These are phyloP conservation scores for Leptinotarsa defecta DNA, from an alignment of 1,140 invertebrate species.

Conservation along the genomic window DNA sequence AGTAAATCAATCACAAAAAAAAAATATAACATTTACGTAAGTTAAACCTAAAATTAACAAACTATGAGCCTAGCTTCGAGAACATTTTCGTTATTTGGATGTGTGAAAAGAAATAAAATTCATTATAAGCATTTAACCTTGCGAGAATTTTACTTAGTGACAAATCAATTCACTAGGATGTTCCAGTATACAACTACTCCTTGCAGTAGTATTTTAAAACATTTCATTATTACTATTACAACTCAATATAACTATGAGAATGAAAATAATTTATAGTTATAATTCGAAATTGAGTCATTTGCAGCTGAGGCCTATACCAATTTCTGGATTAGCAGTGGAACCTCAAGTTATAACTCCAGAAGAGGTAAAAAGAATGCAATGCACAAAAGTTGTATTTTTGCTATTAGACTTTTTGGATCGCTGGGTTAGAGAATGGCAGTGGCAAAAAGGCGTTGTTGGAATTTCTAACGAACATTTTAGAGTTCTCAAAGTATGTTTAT, in stretches of 20 bases:
- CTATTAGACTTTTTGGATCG: constrained; percentile 74
- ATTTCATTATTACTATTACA: too few relatives aligned
- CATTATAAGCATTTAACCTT: too few relatives aligned
- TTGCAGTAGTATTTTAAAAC: too few relatives aligned
- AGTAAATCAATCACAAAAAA: too few relatives aligned
- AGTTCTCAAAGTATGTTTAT: constrained; percentile 41
- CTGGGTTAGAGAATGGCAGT: constrained; percentile 70
- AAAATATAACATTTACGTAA: too few relatives aligned
- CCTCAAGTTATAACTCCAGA: constrained; percentile 44
- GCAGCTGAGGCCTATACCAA: constrained; percentile 36
- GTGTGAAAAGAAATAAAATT: too few relatives aligned
- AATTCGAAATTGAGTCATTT: constrained; percentile 15
- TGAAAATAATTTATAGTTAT: not conserved
- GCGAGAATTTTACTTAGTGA: too few relatives aligned
- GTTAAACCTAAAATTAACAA: too few relatives aligned
- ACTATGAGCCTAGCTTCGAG: too few relatives aligned
- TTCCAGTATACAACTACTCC: too few relatives aligned
- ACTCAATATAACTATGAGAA: not conserved
- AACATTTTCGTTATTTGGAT: too few relatives aligned
- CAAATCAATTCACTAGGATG: too few relatives aligned
- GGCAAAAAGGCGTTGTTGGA: constrained; percentile 41
- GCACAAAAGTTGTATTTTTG: constrained; percentile 70
- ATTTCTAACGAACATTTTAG: constrained; percentile 45
- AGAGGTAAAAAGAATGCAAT: constrained; percentile 53
- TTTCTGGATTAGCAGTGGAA: constrained; percentile 30